Evolutionary conservation across 1,140 invertebrate species (phyloP).

Genomic region (Heliconius melpomene): DNA sequence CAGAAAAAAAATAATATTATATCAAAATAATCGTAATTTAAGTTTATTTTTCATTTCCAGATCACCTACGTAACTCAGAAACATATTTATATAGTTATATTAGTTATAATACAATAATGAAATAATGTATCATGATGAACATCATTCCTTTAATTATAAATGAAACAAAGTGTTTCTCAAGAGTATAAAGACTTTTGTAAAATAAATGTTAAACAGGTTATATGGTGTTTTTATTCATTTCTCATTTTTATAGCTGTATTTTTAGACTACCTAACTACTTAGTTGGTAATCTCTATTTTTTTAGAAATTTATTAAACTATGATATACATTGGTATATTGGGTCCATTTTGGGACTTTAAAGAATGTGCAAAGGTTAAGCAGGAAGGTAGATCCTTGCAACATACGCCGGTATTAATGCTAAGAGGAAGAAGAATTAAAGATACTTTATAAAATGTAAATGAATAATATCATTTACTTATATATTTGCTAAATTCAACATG

Average conservation of each 20-base stretch:
- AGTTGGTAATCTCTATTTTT: too few relatives aligned
- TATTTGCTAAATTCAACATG: too few relatives aligned
- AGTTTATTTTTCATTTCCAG: background rate
- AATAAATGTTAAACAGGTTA: background rate
- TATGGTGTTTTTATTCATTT: background rate
- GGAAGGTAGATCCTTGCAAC: too few relatives aligned
- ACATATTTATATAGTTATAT: background rate
- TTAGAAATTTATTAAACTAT: too few relatives aligned
- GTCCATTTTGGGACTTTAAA: too few relatives aligned
- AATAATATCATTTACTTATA: too few relatives aligned
- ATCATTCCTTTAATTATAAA: slow-evolving; percentile 1
- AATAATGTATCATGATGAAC: background rate
- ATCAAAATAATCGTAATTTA: background rate
- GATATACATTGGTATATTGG: too few relatives aligned
- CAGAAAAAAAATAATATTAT: background rate
- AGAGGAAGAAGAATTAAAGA: too few relatives aligned
- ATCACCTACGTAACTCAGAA: background rate
- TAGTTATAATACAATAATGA: background rate
- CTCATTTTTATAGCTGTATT: background rate
- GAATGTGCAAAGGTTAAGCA: too few relatives aligned
- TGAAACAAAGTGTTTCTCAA: slow-evolving; percentile 2
- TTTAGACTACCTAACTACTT: background rate
- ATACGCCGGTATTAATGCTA: too few relatives aligned
- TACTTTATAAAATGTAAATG: too few relatives aligned
- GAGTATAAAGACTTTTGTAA: slow-evolving; percentile 12